Base-by-base conservation (phyloP, 1,140 invertebrate species). In the Trichomalopsis sarcophagae region DNA sequence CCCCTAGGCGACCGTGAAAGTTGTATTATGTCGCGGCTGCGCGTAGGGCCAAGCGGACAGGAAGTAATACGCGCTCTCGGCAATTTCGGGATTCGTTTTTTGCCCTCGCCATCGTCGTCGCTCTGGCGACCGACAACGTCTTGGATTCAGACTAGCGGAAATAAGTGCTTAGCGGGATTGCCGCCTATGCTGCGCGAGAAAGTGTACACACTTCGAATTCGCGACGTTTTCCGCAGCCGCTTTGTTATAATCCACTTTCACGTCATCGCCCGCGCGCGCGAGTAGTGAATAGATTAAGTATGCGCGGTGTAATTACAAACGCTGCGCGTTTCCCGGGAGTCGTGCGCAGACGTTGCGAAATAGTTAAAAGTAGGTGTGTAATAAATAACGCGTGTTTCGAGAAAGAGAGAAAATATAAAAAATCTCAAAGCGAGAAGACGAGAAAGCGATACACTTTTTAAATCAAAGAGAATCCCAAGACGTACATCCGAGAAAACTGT, bases 401-500 rank as follows among this genome's bases (percentile, higher is more conserved):
- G 10, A 27, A 27, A 44, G 40, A 10, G 10, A 44, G 40, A 6
- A 36, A 6, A 36, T 27, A 27, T 27, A 66, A 21, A 66, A 6
- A 21, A 66, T 66, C 62, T 66, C n/a, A 21, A 66, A 6, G 5
- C 9, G 11, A 21, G 62, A 66, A 6, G 0, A 36, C 55, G 3
- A 21, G 21, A 62, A 62, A 62, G 30, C 68, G 23, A 33, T 33
- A 33, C 30, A 71, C 66, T 80, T 44, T 69, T 33, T 14, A 68
- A 81, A 69, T 11, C 27, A 81, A 73, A 81, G 68, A 73, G 80
- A 73, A 81, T n/a, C 40, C 47, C 27, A 11, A 73, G 44, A 50
- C 55, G 55, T 33, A 50, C 10, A 50, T 50, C 68, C 30, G 68
- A 50, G 30, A 73, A 23, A 69, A n/a, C 44, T 21, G 44, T 33